These are phyloP conservation scores for Tupaia chinensis DNA, from an alignment of 2,113 vertebrate species.

Conservation along the genomic window DNA sequence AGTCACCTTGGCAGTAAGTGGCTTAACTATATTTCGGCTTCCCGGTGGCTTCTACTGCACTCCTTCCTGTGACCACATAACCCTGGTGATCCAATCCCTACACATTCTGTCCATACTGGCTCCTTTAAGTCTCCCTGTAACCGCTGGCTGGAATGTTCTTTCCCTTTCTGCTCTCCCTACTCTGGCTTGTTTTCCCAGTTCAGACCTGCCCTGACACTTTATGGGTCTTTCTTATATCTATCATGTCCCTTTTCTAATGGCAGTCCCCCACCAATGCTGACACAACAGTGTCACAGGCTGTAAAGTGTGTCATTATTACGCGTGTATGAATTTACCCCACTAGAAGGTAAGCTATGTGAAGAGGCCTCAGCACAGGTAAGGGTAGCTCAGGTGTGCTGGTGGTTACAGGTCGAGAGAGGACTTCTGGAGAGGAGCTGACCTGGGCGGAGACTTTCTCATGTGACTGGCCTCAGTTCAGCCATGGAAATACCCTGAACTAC, in stretches of 20 bases:
- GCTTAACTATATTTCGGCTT: not conserved
- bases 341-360: not conserved
- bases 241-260: not conserved
- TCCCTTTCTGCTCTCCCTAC: not conserved
- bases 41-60: not conserved
- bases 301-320: accelerated
- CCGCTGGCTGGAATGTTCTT: not conserved
- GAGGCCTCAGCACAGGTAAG: no score
- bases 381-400: not conserved
- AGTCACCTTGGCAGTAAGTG: not conserved
- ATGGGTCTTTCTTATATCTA: not conserved
- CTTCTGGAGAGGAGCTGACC: accelerated
- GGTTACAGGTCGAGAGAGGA: not conserved
- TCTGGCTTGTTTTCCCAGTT: not conserved
- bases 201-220: not conserved
- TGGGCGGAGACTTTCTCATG: not conserved
- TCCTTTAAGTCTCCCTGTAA: not conserved
- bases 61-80: not conserved
- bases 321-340: not conserved
- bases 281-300: no score
- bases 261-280: not conserved
- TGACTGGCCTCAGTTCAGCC: not conserved
- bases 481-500: not conserved
- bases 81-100: no score
- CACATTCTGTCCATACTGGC: not conserved